Percentiles rank a stretch among this genome's conserved stretches.
These are phyloP conservation scores for Sebastes cheni DNA, from an alignment of 2,797 vertebrate genomes.

Conservation along the genomic window DNA sequence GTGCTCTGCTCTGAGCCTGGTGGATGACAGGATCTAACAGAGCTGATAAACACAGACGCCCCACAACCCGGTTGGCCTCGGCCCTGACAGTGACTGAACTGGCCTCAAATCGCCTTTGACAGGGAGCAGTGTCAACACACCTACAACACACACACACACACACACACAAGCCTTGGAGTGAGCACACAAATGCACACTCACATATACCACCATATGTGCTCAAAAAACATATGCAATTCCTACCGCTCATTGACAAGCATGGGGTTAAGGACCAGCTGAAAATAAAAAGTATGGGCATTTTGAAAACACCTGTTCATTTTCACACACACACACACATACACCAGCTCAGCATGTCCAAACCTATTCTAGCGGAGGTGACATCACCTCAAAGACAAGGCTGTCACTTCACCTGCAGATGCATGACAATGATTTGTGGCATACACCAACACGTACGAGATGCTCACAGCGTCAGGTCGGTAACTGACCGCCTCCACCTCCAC, in stretches of 20 bases:
- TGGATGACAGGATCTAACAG: constrained; percentile 80
- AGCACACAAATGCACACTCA: constrained; percentile 1
- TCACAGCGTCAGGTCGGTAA: constrained; percentile 33
- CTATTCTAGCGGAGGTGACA: constrained; percentile 51
- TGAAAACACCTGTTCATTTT: constrained; percentile 7
- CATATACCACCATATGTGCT: constrained; percentile 12
- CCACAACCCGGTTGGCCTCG: constrained; percentile 69
- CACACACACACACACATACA: neutral
- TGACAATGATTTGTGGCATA: constrained; percentile 44
- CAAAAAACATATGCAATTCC: constrained; percentile 17
- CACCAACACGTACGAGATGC: constrained; percentile 11
- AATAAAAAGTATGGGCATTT: constrained; percentile 6
- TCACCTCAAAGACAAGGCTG: constrained; percentile 62
- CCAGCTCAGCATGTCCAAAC: constrained; percentile 30
- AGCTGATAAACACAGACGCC: constrained; percentile 80
- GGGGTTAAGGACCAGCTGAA: constrained; percentile 1
- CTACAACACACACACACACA: constrained; percentile 22
- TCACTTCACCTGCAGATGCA: constrained; percentile 72
- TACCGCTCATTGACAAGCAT: neutral
- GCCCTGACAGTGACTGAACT: constrained; percentile 85
- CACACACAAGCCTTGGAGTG: constrained; percentile 7
- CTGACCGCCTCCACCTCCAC: constrained; percentile 34
- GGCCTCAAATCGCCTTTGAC: constrained; percentile 84
- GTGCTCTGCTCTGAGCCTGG: constrained; percentile 62
- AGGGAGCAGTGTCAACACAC: constrained; percentile 72